A percentile compares a stretch with the other conserved stretches of the same genome.
Conservation (phyloP, 2,888 invertebrate species). For the Ophraella communa region DNA sequence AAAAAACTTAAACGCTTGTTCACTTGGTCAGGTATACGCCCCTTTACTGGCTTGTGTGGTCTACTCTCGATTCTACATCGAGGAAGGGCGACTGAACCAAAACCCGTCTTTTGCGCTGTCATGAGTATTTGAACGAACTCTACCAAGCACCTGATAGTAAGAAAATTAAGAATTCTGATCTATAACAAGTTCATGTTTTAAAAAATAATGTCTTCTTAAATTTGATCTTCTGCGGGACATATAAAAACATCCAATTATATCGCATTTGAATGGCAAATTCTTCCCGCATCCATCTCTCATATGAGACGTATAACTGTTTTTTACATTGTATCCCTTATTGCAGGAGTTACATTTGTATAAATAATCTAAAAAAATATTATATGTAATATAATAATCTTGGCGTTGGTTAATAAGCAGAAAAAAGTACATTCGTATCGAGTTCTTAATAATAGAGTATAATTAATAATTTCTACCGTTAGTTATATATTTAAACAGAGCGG, state of each 20-base stretch:
- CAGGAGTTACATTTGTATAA: constrained; percentile 20
- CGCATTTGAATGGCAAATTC: constrained; percentile 32
- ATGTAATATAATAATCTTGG: neutral
- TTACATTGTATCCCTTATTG: constrained; percentile 27
- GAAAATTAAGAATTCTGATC: neutral
- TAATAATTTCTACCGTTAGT: no score
- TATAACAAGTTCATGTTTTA: constrained; percentile 7
- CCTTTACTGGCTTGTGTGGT: no score
- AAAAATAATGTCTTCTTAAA: constrained; percentile 21
- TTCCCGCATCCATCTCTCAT: constrained; percentile 31
- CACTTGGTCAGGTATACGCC: no score
- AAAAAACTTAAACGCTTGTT: no score
- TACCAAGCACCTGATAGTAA: neutral
- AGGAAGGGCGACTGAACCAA: no score
- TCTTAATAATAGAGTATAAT: no score
- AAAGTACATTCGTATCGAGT: no score
- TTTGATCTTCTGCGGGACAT: constrained; percentile 18
- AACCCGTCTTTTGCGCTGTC: no score
- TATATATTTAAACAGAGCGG: no score
- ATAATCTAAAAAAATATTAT: neutral
- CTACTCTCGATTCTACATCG: no score
- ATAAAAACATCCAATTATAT: constrained; percentile 23
- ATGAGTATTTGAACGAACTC: no score
- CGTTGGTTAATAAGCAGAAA: neutral
- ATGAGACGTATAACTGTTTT: constrained; percentile 23